These are phyloP conservation scores for Hydropotes inermis DNA, from an alignment of 2,113 vertebrate species.

Conservation along the genomic window DNA sequence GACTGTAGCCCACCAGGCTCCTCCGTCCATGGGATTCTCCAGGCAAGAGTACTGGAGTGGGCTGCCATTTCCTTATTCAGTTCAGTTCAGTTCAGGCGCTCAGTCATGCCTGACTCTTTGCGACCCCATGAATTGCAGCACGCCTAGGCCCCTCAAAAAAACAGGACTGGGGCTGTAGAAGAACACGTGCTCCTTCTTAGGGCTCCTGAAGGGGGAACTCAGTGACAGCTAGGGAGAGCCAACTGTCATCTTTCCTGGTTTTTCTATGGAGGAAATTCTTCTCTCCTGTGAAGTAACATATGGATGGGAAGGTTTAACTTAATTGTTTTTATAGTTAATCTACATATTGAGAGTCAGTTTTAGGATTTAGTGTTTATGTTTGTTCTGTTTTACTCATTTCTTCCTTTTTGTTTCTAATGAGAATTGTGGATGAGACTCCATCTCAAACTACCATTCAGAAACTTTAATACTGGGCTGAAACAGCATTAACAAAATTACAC, in stretches of 20 bases:
- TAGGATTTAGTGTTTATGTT: not conserved
- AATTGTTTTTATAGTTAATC: not conserved
- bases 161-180: not conserved
- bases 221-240: not conserved
- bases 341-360: not conserved
- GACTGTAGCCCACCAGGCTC: too few relatives aligned
- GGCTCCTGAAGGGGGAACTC: not conserved
- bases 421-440: not conserved
- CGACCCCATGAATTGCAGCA: too few relatives aligned
- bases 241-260: not conserved
- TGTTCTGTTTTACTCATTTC: not conserved
- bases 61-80: too few relatives aligned
- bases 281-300: not conserved
- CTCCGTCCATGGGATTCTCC: too few relatives aligned
- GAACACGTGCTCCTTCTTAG: not conserved
- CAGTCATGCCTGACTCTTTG: too few relatives aligned
- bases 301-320: not conserved
- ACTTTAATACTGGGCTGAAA: not conserved
- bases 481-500: not conserved
- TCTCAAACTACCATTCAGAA: not conserved
- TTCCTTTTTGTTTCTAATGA: not conserved
- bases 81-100: too few relatives aligned
- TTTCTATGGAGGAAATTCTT: not conserved
- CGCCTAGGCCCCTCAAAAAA: not conserved
- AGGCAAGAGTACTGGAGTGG: too few relatives aligned